Base-by-base conservation (phyloP, 2,888 invertebrate genomes). In the Tenthredo mesomela region DNA sequence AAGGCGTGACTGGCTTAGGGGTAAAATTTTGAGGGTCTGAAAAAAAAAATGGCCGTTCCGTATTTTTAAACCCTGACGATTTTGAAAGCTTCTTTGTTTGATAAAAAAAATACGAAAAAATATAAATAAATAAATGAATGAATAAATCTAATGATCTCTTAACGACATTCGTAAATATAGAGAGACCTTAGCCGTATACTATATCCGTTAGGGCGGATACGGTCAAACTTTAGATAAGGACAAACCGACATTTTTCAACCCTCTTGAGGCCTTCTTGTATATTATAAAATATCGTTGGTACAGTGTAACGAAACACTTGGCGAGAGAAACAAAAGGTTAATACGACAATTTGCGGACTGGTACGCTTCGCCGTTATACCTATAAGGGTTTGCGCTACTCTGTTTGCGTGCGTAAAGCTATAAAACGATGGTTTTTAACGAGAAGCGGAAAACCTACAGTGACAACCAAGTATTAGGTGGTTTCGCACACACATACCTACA, bases 271-370 rank as follows among this genome's bases (percentile, higher is more conserved):
- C 54, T 25, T 78, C 33, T 50, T 6, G 50, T 21, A 73, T 21
- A 43, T 15, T 25, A 47, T 40, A 40, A 21, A 40, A 47, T 43
- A n/a, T 1, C n/a, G 18, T 5, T 70, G 12, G 67, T 67, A 67
- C 25, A 29, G 25, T 40, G 2, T 15, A 71, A 54, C 54, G 71
- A 40, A 71, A 37, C 71, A 71, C 71, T 71, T 40, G 40, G 43
- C 15, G 21, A 29, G 15, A 37, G 33, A 80, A 80, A 61, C 61
- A 61, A 80, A 80, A 80, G 80, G 80, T 80, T 80, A 80, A 80
- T 80, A 80, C 80, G 61, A 80, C 80, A 80, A 80, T 80, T 80
- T 61, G 80, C 80, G 80, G 80, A 80, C 61, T 80, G 78, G 6
- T 50, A 33, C 61, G 58, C 7, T 50, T 43, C 29, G 54, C 15